phyloP scores from a whole-genome alignment of 2,797 vertebrate genomes.

The Artibeus jamaicensis region DNA sequence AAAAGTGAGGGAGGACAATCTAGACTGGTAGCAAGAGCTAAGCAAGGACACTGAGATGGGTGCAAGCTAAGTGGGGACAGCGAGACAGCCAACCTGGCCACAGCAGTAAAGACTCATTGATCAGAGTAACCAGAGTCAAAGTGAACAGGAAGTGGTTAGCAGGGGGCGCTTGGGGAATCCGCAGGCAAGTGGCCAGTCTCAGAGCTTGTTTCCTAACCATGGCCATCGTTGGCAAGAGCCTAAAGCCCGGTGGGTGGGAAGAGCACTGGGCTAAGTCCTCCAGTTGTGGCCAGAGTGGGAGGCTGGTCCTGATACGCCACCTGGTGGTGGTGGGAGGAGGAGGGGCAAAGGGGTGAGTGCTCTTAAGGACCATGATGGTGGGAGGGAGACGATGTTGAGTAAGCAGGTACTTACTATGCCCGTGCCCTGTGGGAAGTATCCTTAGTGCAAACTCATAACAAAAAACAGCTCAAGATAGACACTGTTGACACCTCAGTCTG shows the following conservation, averaged over 20 bases:
- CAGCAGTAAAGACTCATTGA: accelerated
- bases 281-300: background rate
- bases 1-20: background rate
- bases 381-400: accelerated
- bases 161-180: background rate
- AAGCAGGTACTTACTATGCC: background rate
- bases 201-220: background rate
- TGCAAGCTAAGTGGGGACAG: background rate
- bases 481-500: background rate
- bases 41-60: background rate
- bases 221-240: background rate
- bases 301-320: background rate
- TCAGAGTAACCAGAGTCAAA: background rate
- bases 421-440: accelerated
- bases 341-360: no score
- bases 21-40: background rate
- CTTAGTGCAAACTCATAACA: background rate
- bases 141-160: background rate
- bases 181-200: background rate
- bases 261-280: background rate
- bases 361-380: background rate
- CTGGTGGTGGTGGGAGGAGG: background rate
- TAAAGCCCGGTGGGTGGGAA: background rate
- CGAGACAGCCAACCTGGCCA: accelerated
- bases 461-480: background rate